Base-by-base conservation (phyloP, 2,888 invertebrate species). In the Athalia rosae region DNA sequence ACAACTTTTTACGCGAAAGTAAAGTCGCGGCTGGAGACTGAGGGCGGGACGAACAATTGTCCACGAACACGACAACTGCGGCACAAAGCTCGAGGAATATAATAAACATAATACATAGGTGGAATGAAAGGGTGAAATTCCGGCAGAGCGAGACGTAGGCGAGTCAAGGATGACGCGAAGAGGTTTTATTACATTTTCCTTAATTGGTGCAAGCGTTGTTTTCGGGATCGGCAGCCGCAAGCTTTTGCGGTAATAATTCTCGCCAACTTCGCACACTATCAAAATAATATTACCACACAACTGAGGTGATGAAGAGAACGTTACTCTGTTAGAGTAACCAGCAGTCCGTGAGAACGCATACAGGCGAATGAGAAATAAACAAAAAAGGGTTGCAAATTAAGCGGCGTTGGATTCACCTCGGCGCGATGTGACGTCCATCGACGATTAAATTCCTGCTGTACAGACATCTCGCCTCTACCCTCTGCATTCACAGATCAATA, bases 131-230 rank as follows among this genome's bases (percentile, higher is more conserved):
- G 67, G n/a, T 53, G 53, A 50, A 28, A 67, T n/a, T 56, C n/a
- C 56, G 11, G 56, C n/a, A n/a, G 56, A n/a, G n/a, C 56, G 56
- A 11, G 2, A 56, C 56, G 56, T 56, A 56, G 11, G 11, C 11
- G 28, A 28, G 28, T 28, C 67, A 67, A 67, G 58, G 66, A 64
- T 58, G 28, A 28, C 28, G 66, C 58, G 56, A 67, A 47, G 56
- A 47, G 58, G 76, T 67, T 66, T 76, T 66, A 66, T 76, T 67
- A 63, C 76, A 66, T 76, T 76, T 67, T 64, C 64, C 76, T 76
- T 76, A 76, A 76, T 76, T 67, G 76, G 76, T 28, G 43, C 76
- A 66, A 76, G 58, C 28, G 63, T 67, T 53, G 67, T 67, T 67
- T 28, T 53, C 41, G n/a, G 53, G 53, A 67, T 50, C 48, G 50